phyloP scores from a whole-genome alignment of 2,797 vertebrate species.

The Xenentodon cancila region DNA sequence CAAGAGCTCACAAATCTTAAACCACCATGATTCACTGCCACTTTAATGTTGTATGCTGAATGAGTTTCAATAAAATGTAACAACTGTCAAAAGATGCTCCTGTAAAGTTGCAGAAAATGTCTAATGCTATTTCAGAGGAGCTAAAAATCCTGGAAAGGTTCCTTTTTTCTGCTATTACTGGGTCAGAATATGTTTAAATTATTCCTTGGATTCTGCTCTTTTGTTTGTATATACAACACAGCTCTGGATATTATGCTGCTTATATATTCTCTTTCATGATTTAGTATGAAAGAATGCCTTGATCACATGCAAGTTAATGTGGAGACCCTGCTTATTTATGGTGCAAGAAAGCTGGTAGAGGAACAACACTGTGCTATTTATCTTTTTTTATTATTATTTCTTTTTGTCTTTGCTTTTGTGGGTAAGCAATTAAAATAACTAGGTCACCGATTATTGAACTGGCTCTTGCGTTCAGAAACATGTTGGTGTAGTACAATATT shows the following conservation, averaged over 20 bases:
- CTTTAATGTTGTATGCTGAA: constrained; percentile 8
- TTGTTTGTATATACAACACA: constrained; percentile 64
- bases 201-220: constrained; percentile 56
- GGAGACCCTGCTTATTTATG: constrained; percentile 74
- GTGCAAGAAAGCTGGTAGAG: constrained; percentile 58
- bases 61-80: constrained; percentile 8
- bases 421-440: constrained; percentile 86
- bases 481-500: constrained; percentile 64
- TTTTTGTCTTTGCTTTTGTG: constrained; percentile 73
- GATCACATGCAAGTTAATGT: constrained; percentile 79
- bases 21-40: neutral
- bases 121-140: constrained; percentile 14
- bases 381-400: constrained; percentile 53
- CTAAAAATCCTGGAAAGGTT: constrained; percentile 49
- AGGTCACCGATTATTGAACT: constrained; percentile 81
- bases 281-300: constrained; percentile 75
- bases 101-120: neutral
- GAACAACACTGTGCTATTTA: constrained; percentile 78
- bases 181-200: constrained; percentile 59
- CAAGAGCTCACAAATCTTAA: constrained; percentile 2
- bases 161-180: constrained; percentile 47
- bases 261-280: constrained; percentile 82
- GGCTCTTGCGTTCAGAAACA: constrained; percentile 63
- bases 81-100: neutral
- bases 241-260: constrained; percentile 67